Conservation (phyloP, 2,797 vertebrate species). For the Erpetoichthys calabaricus region DNA sequence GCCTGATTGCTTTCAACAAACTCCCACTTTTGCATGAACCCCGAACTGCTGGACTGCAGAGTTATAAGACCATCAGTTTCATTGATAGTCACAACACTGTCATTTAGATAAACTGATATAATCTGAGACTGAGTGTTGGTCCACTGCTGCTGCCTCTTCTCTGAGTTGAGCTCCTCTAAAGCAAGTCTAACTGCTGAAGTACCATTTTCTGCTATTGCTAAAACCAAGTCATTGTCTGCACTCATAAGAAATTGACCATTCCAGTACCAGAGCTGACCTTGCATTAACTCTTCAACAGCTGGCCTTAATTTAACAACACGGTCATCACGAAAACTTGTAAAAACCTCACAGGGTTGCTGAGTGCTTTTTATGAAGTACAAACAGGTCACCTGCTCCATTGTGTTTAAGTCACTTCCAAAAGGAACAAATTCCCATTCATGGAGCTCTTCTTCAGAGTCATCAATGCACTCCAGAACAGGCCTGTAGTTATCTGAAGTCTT, state of each 20-base stretch:
- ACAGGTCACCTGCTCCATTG: constrained; percentile 7
- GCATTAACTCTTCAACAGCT: not conserved
- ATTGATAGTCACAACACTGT: not conserved
- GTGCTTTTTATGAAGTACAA: constrained; percentile 10
- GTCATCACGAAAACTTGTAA: constrained; percentile 9
- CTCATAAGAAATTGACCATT: constrained; percentile 2
- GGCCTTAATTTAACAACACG: not conserved
- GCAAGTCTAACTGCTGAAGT: not conserved
- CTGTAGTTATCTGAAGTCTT: not conserved
- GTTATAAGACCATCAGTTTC: not conserved
- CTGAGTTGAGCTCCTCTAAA: not conserved
- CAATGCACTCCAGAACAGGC: not conserved
- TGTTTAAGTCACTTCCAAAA: constrained; percentile 8
- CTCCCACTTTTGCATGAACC: constrained; percentile 5
- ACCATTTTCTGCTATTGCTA: not conserved
- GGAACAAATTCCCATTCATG: constrained; percentile 5
- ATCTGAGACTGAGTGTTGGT: not conserved
- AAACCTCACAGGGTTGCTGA: constrained; percentile 7
- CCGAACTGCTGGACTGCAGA: not conserved
- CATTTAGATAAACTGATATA: not conserved
- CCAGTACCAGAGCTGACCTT: constrained; percentile 8
- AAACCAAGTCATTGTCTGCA: constrained; percentile 4
- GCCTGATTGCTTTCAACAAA: constrained; percentile 4
- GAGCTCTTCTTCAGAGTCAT: not conserved
- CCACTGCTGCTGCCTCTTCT: not conserved